phyloP scores from a whole-genome alignment of 2,797 vertebrate species.

The Chromobotia macracanthus region DNA sequence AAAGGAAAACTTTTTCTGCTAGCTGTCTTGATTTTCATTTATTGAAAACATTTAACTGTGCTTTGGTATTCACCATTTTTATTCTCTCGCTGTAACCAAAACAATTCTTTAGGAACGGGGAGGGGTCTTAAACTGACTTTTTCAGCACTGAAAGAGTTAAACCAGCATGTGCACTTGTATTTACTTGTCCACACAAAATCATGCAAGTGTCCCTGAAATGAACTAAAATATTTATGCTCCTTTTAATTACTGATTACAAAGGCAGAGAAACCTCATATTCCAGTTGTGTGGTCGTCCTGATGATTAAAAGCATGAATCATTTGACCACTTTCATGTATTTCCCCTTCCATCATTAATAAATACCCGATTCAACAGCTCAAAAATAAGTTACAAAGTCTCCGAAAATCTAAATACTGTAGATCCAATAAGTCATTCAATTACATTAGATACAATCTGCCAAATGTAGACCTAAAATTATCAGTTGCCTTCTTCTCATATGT shows the following conservation, averaged over 20 bases:
- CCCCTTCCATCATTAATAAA: not conserved
- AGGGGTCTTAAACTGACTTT: not conserved
- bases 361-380: not conserved
- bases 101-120: not conserved
- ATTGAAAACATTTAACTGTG: not conserved
- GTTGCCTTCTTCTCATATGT: constrained; percentile 4
- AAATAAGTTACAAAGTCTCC: not conserved
- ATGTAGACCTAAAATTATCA: constrained; percentile 28
- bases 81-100: not conserved
- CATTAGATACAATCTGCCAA: constrained; percentile 33
- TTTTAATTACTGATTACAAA: not conserved
- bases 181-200: not conserved
- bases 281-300: not conserved
- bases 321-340: not conserved
- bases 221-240: not conserved
- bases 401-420: constrained; percentile 24
- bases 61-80: not conserved
- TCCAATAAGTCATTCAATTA: constrained; percentile 28
- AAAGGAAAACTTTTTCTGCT: not conserved
- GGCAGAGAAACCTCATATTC: not conserved
- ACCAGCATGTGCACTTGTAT: not conserved
- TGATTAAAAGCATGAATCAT: not conserved
- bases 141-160: not conserved
- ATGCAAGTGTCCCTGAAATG: not conserved
- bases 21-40: not conserved